Evolutionary conservation across 2,888 invertebrate species (phyloP).

Genomic region (Acrobasis consociella): DNA sequence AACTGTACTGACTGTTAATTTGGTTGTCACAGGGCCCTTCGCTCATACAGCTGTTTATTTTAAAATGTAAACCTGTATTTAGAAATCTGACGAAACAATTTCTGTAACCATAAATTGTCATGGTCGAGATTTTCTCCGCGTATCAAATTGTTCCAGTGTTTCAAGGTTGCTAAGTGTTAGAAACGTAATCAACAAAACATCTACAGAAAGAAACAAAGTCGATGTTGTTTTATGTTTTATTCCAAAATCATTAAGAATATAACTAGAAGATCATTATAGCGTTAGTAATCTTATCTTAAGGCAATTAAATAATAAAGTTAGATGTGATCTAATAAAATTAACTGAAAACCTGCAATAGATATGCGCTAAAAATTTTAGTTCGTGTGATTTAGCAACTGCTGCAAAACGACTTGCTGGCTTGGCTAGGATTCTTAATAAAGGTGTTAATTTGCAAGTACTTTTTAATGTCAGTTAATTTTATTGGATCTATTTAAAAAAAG

Average conservation of each 20-base stretch:
- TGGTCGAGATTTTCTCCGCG: constrained; percentile 15
- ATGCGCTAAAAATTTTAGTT: constrained; percentile 3
- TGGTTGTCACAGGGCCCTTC: too few species aligned
- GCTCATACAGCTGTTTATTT: too few species aligned
- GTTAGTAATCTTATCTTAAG: constrained; percentile 35
- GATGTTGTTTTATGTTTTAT: constrained; percentile 22
- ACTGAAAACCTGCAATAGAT: constrained; percentile 17
- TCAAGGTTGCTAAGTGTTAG: constrained; percentile 9
- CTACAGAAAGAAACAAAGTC: not conserved
- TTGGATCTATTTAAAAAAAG: not conserved
- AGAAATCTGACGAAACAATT: constrained; percentile 5
- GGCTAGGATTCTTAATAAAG: too few species aligned
- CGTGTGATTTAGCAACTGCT: too few species aligned
- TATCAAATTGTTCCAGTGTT: not conserved
- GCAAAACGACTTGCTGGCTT: too few species aligned
- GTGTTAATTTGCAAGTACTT: not conserved
- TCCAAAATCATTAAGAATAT: constrained; percentile 19
- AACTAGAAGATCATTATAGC: constrained; percentile 26
- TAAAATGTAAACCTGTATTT: not conserved
- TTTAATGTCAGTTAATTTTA: constrained; percentile 20
- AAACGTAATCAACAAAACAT: not conserved
- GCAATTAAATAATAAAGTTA: constrained; percentile 37
- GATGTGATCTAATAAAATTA: constrained; percentile 26
- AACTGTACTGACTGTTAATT: too few species aligned
- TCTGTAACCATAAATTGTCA: constrained; percentile 16